A percentile compares a stretch with the other conserved stretches of the same genome.
phyloP scores from a whole-genome alignment of 1,140 invertebrate species.

The Brachionus manjavacas region DNA sequence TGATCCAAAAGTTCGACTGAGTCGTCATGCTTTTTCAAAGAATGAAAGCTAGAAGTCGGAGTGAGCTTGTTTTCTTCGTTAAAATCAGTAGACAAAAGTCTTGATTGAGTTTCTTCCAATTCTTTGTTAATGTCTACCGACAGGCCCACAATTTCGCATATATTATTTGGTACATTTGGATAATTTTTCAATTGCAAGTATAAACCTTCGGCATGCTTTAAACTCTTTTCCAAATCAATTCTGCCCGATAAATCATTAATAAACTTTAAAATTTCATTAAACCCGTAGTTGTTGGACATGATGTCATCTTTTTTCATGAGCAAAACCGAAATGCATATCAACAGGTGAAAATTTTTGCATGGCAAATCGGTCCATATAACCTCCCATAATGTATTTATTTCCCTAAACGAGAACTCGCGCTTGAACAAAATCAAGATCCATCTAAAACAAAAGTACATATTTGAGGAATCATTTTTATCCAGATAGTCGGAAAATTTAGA shows the following conservation, averaged over 20 bases:
- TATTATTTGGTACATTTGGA: constrained; percentile 17
- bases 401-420: constrained; percentile 63
- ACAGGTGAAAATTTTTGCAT: constrained; percentile 85
- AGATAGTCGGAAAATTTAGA: constrained; percentile 77
- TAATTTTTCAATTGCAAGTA: constrained; percentile 16
- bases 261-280: constrained; percentile 77
- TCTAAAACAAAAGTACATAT: constrained; percentile 98
- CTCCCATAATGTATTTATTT: constrained; percentile 62
- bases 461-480: constrained; percentile 75
- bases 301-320: constrained; percentile 77
- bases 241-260: constrained; percentile 25
- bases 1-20: background rate
- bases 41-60: background rate
- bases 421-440: constrained; percentile 67
- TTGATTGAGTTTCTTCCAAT: background rate
- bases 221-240: constrained; percentile 9
- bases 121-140: background rate
- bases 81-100: background rate
- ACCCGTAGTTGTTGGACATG: constrained; percentile 82
- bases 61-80: background rate
- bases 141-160: constrained; percentile 25
- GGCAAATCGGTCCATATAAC: constrained; percentile 80
- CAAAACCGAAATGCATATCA: constrained; percentile 82
- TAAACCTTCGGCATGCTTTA: constrained; percentile 35
- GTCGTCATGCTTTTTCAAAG: constrained; percentile 10